Evolutionary conservation across 2,113 vertebrate genomes (phyloP), one percentile per base, ranked within the genome.

Genomic region (Nerophis ophidion): DNA sequence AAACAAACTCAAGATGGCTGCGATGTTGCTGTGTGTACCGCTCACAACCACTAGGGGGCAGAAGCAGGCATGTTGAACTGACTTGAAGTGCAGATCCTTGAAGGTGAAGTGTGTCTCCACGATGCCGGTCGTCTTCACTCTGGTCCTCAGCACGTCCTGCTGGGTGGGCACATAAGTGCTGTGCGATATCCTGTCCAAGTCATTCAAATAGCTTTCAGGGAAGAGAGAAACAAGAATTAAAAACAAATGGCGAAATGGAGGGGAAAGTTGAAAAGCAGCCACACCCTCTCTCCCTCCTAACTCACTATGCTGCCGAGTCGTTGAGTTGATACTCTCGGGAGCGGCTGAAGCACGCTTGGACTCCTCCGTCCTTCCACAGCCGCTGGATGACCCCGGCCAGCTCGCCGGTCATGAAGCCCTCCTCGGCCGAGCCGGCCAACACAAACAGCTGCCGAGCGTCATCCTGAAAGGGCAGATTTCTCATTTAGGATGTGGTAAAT

Each of bases 61-160:
- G 8, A 48, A 48, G 5, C n/a, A 35, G 0, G 36, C 14, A 48
- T 16, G 11, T 26, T 62, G 49, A 38, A 90, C 94, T 93, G 80
- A 98, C 97, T 99, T 99, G 87, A 99, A 99, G 84, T 98, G 96
- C 80, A 99, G 93, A 81, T 98, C 97, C 87, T 99, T 99, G 89
- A 99, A 99, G 68, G 96, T 98, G 78, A 99, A 99, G 84, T 99
- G 96, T 13, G 95, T 99, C 88, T 98, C 97, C 79, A 99, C 97
- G 74, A 99, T 99, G 76, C 97, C 97, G 48, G 97, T 99, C 47
- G 97, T 99, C 91, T 99, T 99, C 81, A 99, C 96, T 86, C 97
- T 91, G 75, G 95, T 98, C 83, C 97, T 91, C 78, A 99, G 91
- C 72, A 99, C 95, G 8, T 99, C 97, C 83, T 99, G 97, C 63